These are phyloP conservation scores for Callospermophilus lateralis DNA, from an alignment of 2,113 vertebrate genomes.

Conservation along the genomic window DNA sequence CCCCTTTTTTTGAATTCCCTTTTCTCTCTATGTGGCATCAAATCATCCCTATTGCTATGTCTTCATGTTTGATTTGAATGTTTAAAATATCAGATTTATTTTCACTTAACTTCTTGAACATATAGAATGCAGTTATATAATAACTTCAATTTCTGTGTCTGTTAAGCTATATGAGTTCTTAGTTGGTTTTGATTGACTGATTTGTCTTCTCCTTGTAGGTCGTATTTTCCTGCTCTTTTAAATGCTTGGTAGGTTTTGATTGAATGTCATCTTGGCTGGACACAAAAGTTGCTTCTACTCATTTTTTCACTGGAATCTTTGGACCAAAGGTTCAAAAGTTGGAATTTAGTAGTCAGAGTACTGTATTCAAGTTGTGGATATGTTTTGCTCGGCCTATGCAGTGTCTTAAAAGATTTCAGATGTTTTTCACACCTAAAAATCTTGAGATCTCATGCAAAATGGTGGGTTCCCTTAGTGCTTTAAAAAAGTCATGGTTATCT, in stretches of 20 bases:
- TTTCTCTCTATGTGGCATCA: background rate
- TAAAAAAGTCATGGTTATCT: background rate
- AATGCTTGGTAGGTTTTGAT: background rate
- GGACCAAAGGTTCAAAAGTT: background rate
- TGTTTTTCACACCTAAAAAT: constrained; percentile 51
- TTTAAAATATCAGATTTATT: constrained; percentile 1
- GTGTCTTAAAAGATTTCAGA: background rate
- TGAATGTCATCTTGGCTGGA: background rate
- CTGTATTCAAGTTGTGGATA: background rate
- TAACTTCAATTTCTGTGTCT: background rate
- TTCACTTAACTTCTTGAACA: background rate
- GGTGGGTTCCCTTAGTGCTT: background rate
- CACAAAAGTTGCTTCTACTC: background rate
- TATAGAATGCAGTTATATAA: background rate
- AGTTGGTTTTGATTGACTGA: background rate
- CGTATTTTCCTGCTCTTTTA: background rate
- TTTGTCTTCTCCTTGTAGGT: background rate
- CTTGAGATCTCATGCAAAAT: background rate
- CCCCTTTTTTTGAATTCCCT: background rate
- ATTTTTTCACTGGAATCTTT: background rate
- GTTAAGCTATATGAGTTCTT: background rate
- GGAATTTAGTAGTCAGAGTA: background rate
- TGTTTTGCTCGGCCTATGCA: background rate
- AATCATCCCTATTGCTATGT: background rate
- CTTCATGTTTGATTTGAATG: background rate